Base-by-base conservation (phyloP, 1,140 invertebrate species). In the Leptestheria dahalacensis region DNA sequence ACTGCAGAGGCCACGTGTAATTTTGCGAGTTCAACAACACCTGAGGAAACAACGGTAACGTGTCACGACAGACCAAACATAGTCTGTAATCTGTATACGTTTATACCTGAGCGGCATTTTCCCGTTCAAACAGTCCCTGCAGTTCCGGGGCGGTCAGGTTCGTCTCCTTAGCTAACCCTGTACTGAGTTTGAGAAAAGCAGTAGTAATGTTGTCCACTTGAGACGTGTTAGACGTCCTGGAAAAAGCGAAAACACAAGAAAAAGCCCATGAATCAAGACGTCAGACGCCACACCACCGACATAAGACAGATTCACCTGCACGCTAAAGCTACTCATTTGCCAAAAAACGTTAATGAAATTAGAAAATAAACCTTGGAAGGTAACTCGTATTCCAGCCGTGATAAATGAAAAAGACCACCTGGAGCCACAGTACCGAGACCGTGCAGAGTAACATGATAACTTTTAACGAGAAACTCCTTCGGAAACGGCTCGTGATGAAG, bases 11-110 rank as follows among this genome's bases (percentile, higher is more conserved):
- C 58, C 49, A 51, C 12, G 58, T 11, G 33, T 33, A 18, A 11
- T 48, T 28, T 10, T 29, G 33, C 12, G 58, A 59, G 48, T 60
- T 52, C 49, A 46, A 47, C n/a, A 54, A 25, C n/a, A 48, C 41
- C 58, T 54, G n/a, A 1, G 25, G 20, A 18, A 29, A 55, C 12
- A 18, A 29, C 1, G 12, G 25, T 41, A 55, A 55, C 12, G 12
- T 20, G 12, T 55, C 2, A 29, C 33, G 18, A 21, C 11, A 21
- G 1, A 53, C 2, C 6, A 53, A 15, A 1, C 21, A 6, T 18
- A n/a, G n/a, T 53, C 25, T 3, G 11, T 10, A n/a, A 1, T 29
- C 20, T 25, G 10, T 18, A 25, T 18, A 55, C 18, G 12, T 2
- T 6, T 41, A 9, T 55, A 55, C 53, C 53, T 55, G 53, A 29